Evolutionary conservation across 2,888 invertebrate genomes (phyloP), one percentile per base, ranked within the genome.

Genomic region (Branchipolynoe longqiensis): DNA sequence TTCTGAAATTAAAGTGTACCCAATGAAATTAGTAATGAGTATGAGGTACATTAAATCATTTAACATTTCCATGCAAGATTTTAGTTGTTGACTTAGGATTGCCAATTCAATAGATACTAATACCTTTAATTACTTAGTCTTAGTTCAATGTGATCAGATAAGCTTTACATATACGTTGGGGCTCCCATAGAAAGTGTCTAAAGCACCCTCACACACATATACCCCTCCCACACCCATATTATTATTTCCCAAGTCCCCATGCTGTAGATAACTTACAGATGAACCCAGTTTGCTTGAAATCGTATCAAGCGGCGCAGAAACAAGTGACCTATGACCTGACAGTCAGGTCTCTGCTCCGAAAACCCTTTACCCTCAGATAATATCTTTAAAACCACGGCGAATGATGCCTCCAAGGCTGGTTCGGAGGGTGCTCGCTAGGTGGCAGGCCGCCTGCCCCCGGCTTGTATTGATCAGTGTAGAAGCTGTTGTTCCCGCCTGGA

Each of bases 401-500:
- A 36, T 69, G 69, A 38, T 78, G 78, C 48, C 78, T 78, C 48
- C 41, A 41, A 48, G 78, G 78, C 78, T 28, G 41, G 18, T 48
- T 40, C 41, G 4, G 3, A 1, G 1, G 78, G 48, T 31, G 33
- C 31, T 28, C 48, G 78, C 48, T 41, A 78, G 78, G 31, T 22
- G 40, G 78, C 6, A 8, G 8, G 78, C 48, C 2, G 28, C 2
- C 48, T 54, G 41, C 78, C 78, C 48, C 41, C 78, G 48, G 78
- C 48, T 41, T 18, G 78, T 78, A 78, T 78, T 28, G 78, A 78
- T 48, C 78, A 78, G 48, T 48, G 78, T 48, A 78, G 78, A 78
- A 78, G 48, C 78, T 78, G 78, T 78, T 78, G 78, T 78, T 78
- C 78, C 48, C 78, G 78, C 78, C 78, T 48, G 78, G 78, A 78